Percentiles rank a stretch among this genome's conserved stretches.
Evolutionary conservation across 2,797 vertebrate genomes (phyloP).

Genomic region (Remorina albescens): DNA sequence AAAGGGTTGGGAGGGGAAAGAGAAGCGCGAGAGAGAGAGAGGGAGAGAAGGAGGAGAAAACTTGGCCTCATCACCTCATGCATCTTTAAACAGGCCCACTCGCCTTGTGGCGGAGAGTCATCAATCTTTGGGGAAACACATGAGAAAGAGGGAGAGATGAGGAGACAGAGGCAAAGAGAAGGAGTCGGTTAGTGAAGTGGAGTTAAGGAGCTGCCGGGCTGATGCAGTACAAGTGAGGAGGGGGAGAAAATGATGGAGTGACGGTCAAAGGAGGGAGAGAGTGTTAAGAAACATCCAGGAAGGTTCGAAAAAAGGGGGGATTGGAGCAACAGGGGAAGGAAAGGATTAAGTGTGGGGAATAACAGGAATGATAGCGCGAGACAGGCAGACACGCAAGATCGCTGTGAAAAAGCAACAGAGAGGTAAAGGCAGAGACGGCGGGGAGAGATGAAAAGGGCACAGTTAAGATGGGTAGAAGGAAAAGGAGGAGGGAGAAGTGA

Average conservation of each 20-base stretch:
- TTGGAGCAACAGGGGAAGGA: conserved; percentile 22
- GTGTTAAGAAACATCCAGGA: conserved; percentile 45
- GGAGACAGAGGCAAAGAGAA: conserved; percentile 59
- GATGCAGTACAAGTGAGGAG: conserved; percentile 30
- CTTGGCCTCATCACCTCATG: conserved; percentile 84
- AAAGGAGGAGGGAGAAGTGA: conserved; percentile 60
- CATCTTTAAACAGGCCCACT: conserved; percentile 85
- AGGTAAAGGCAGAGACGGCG: conserved; percentile 56
- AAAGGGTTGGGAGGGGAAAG: conserved; percentile 7
- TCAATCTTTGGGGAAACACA: conserved; percentile 84
- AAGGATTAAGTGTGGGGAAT: conserved; percentile 53
- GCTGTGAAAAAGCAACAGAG: conserved; percentile 45
- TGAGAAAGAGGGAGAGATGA: conserved; percentile 62
- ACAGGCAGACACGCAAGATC: conserved; percentile 45
- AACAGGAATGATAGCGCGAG: conserved; percentile 39
- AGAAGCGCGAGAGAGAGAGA: conserved; percentile 2
- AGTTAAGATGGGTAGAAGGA: conserved; percentile 61
- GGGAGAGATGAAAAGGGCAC: conserved; percentile 74
- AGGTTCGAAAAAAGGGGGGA: conserved; percentile 28
- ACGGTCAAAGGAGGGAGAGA: conserved; percentile 42
- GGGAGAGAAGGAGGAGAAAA: conserved; percentile 50
- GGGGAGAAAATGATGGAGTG: conserved; percentile 48
- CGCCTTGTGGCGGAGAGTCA: conserved; percentile 80
- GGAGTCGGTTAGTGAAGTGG: conserved; percentile 71
- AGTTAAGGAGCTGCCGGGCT: conserved; percentile 60